These are phyloP conservation scores for Promerops cafer DNA, from an alignment of 2,113 vertebrate species.

Conservation along the genomic window DNA sequence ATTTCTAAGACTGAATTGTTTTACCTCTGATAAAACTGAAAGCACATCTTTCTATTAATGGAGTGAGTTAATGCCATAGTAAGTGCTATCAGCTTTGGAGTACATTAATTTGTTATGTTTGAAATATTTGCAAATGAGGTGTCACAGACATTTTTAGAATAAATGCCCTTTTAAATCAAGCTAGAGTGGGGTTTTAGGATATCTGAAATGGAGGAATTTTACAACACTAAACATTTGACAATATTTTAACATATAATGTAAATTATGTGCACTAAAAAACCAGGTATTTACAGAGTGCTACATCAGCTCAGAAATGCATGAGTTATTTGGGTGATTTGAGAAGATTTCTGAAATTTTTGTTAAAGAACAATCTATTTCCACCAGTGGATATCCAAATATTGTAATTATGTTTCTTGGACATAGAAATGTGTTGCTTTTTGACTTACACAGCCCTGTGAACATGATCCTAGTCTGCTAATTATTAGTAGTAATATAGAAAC, in stretches of 20 bases:
- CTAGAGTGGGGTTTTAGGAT: background rate
- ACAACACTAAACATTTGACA: background rate
- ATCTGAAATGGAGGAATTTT: background rate
- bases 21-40: background rate
- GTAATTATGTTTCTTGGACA: background rate
- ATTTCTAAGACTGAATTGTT: background rate
- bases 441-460: background rate
- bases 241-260: background rate
- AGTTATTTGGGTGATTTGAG: background rate
- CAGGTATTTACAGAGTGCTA: background rate
- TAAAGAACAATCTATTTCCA: background rate
- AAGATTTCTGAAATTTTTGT: background rate
- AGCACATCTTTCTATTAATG: background rate
- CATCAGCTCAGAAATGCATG: background rate
- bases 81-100: background rate
- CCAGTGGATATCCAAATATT: background rate
- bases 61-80: background rate
- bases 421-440: background rate
- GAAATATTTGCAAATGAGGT: slow-evolving; percentile 1
- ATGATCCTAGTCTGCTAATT: background rate
- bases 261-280: background rate
- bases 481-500: background rate
- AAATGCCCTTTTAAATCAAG: background rate
- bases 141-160: background rate
- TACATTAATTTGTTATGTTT: background rate